Base-by-base conservation (phyloP, 2,888 invertebrate species). In the Hyposoter dolosus region DNA sequence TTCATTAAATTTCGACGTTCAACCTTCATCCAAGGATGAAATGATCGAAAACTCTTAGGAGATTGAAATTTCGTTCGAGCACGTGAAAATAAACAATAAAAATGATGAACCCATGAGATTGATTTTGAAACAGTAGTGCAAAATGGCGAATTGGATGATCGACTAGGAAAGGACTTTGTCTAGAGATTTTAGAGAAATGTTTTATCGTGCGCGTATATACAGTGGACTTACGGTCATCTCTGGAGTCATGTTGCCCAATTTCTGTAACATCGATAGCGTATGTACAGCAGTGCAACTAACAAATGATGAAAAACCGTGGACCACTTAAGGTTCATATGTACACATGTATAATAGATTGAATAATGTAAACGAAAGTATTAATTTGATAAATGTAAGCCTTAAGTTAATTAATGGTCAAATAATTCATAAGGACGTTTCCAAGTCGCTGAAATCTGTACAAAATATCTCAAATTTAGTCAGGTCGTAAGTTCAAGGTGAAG, bases 171-270 rank as follows among this genome's bases (percentile, higher is more conserved):
- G 69, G 78, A 82, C 63, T 43, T 43, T n/a, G 69, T 77, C 17
- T 23, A 50, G 60, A 86, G 15, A 28, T 15, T 15, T 60, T 15
- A 28, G 43, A 80, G 43, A 65, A 79, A 66, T 69, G 75, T 81
- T 43, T 60, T 82, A 88, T 88, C 80, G 91, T 92, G 91, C 91
- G 83, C 88, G 82, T 93, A 93, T 94, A 86, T 94, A 93, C 94
- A 94, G 93, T 93, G 93, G 90, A 94, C 94, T 94, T 94, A 94
- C 94, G 92, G 94, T 94, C 93, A 93, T 93, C 90, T 94, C 94
- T 91, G 94, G 94, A 93, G 94, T 94, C 94, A 94, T 94, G 93
- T 94, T 90, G 92, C 94, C 94, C 94, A 94, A 90, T 93, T 93
- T 94, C 94, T 94, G 94, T 90, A 94, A 94, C 93, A 94, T 90